Evolutionary conservation across 2,797 vertebrate genomes (phyloP).

Genomic region (Channallabes apus): DNA sequence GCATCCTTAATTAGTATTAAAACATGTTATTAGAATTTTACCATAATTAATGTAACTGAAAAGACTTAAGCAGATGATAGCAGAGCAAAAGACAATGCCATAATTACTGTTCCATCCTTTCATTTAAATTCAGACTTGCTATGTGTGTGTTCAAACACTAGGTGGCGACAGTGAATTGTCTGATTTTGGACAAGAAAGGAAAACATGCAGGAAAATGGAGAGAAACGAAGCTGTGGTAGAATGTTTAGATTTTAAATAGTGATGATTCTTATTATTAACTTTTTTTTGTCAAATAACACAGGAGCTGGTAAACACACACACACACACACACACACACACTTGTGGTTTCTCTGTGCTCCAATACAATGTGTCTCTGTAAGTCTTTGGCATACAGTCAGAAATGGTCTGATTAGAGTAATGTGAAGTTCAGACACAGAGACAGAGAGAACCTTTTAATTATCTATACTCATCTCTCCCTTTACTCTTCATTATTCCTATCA

Average conservation of each 20-base stretch:
- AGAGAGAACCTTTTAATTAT: conserved; percentile 28
- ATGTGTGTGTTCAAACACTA: conserved; percentile 43
- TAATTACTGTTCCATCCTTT: background rate
- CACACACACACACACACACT: conserved; percentile 5
- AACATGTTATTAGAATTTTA: background rate
- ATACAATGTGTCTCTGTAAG: conserved; percentile 77
- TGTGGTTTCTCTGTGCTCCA: conserved; percentile 62
- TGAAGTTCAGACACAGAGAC: conserved; percentile 22
- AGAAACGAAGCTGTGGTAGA: background rate
- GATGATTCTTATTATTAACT: conserved; percentile 15
- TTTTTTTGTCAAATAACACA: background rate
- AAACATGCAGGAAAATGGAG: background rate
- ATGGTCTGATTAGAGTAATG: conserved; percentile 51
- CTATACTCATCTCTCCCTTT: conserved; percentile 35
- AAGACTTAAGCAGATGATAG: background rate
- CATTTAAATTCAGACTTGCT: background rate
- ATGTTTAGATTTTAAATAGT: conserved; percentile 1
- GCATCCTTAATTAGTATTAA: background rate
- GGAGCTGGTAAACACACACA: conserved; percentile 7
- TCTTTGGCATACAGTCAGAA: conserved; percentile 63
- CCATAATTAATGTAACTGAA: background rate
- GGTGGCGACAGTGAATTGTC: conserved; percentile 58
- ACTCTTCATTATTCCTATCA: conserved; percentile 18
- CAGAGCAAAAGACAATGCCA: background rate
- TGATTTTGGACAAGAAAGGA: conserved; percentile 15